Evolutionary conservation across 64 coral and sea anemone species (phyloP), one percentile per base, ranked within the genome.

Genomic region (Cladopsammia gracilis): DNA sequence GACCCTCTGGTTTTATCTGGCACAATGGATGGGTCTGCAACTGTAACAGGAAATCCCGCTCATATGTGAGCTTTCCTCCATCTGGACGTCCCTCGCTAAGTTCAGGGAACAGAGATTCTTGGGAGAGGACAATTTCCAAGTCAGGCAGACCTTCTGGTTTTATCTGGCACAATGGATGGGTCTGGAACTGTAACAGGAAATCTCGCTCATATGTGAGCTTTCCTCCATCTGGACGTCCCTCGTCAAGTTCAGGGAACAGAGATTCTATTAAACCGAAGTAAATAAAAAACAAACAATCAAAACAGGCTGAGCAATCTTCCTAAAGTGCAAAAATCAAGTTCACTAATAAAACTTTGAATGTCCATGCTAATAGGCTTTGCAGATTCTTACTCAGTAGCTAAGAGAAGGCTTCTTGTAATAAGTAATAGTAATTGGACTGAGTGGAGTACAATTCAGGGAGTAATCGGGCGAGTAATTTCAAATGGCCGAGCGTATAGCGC

Each of bases 81-180:
- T 85, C 80, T 92, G 53, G n/a, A 12, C 18, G 44, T 61, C 24
- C 13, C 19, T 10, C 79, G 46, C 62, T 25, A 59, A 60, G 53
- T 44, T 91, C 78, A 71, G 89, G 50, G 54, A 42, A 92, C 46
- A 20, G n/a, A 0, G 70, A 57, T n/a, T 79, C 89, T 91, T n/a
- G n/a, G n/a, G n/a, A n/a, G n/a, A n/a, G n/a, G 10, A 95, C 96
- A 70, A 98, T 87, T 77, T 98, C 94, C 52, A 98, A 88, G 66
- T 98, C 94, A 52, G 97, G 94, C 18, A 98, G 89, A 43, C 88
- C 94, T 8, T 93, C 97, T 69, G 97, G 97, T 73, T 96, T 98
- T 25, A 87, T 75, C 72, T 81, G 94, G 79, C 92, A 98, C 0
- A 95, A 26, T 24, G 86, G 89, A 43, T 94, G 70, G 58, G 48